Conservation (phyloP, 2,113 vertebrate genomes). For the Egretta garzetta region DNA sequence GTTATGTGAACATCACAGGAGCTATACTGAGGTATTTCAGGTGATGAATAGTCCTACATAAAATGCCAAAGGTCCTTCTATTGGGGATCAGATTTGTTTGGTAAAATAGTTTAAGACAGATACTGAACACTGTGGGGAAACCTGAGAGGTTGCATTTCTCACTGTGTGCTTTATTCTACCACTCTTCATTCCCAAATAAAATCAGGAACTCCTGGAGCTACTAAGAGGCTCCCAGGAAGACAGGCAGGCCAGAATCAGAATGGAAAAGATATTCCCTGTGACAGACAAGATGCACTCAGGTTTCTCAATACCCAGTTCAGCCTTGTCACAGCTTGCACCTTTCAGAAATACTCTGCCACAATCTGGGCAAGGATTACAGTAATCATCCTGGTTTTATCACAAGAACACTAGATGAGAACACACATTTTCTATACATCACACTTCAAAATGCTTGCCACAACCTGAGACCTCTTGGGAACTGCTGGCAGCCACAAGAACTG, state of each 20-base stretch:
- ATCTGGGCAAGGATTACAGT: neutral
- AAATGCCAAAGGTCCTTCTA: neutral
- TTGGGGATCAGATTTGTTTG: neutral
- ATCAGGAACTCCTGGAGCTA: neutral
- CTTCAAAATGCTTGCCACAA: neutral
- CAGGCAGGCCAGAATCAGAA: neutral
- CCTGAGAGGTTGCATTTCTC: neutral
- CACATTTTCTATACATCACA: neutral
- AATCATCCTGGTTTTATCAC: neutral
- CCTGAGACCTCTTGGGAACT: neutral
- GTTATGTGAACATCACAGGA: neutral
- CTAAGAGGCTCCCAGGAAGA: neutral
- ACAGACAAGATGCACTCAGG: neutral
- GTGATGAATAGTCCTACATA: neutral
- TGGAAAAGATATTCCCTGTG: neutral
- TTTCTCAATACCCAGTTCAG: neutral
- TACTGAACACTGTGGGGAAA: neutral
- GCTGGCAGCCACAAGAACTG: neutral
- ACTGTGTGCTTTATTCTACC: neutral
- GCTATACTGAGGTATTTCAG: neutral
- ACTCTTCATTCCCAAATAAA: neutral
- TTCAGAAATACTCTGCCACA: neutral
- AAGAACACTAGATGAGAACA: neutral
- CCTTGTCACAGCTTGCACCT: neutral
- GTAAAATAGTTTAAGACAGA: neutral